These are phyloP conservation scores for Cydia amplana DNA, from an alignment of 1,140 invertebrate genomes.

Conservation along the genomic window DNA sequence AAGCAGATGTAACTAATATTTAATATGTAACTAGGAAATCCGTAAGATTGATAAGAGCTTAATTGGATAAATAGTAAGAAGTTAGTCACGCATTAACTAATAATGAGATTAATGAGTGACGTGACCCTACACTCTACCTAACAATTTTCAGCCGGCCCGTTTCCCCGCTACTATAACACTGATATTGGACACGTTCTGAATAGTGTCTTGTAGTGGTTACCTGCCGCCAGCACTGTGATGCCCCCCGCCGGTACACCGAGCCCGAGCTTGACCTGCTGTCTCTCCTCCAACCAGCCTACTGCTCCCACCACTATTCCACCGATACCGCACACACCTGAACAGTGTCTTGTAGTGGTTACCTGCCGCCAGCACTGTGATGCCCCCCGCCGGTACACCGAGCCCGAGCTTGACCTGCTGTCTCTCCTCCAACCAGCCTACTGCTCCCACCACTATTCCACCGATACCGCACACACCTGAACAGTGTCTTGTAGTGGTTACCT, in stretches of 20 bases:
- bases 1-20: too few species aligned
- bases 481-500: slow-evolving; percentile 51
- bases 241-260: slow-evolving; percentile 79
- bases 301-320: slow-evolving; percentile 78
- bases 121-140: too few species aligned
- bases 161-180: slow-evolving; percentile 79
- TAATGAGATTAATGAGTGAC: too few species aligned
- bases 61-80: too few species aligned
- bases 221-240: slow-evolving; percentile 79
- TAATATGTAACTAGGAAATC: too few species aligned
- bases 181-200: slow-evolving; percentile 74
- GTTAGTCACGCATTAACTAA: too few species aligned
- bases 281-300: slow-evolving; percentile 79
- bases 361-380: slow-evolving; percentile 78
- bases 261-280: slow-evolving; percentile 73
- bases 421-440: slow-evolving; percentile 80
- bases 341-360: slow-evolving; percentile 48
- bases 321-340: too few species aligned
- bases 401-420: slow-evolving; percentile 75
- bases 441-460: slow-evolving; percentile 78
- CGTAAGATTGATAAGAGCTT: too few species aligned
- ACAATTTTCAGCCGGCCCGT: slow-evolving; percentile 73
- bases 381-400: slow-evolving; percentile 78
- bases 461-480: slow-evolving; percentile 75
- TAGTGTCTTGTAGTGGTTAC: slow-evolving; percentile 45